Evolutionary conservation across 2,113 vertebrate genomes (phyloP).

Genomic region (Istiophorus platypterus): DNA sequence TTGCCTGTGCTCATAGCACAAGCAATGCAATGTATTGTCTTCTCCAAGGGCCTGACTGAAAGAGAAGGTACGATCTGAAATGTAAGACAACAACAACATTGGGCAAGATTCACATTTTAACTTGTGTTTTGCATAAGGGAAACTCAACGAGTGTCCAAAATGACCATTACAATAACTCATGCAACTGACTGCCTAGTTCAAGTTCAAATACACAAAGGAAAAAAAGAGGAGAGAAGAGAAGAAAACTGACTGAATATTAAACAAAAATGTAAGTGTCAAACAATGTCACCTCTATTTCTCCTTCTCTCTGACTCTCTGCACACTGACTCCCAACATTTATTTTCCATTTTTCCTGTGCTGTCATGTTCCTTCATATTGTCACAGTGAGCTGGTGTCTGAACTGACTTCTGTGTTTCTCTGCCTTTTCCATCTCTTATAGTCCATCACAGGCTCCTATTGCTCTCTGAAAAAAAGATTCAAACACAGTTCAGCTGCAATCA

Average conservation of each 20-base stretch:
- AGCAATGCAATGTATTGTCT: not conserved
- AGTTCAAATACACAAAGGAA: not conserved
- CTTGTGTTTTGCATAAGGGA: not conserved
- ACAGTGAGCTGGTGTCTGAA: conserved; percentile 1
- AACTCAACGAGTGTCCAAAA: not conserved
- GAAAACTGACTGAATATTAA: conserved; percentile 6
- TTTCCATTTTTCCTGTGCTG: conserved; percentile 1
- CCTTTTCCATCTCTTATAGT: not conserved
- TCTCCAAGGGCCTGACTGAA: not conserved
- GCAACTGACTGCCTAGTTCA: not conserved
- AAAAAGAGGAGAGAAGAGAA: not conserved
- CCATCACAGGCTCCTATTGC: not conserved
- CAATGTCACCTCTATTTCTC: not conserved
- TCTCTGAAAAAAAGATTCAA: conserved; percentile 32
- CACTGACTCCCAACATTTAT: not conserved
- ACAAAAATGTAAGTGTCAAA: conserved; percentile 30
- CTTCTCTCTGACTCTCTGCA: not conserved
- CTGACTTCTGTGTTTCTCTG: not conserved
- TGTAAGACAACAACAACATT: not conserved
- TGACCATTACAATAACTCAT: not conserved
- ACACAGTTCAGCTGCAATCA: conserved; percentile 20
- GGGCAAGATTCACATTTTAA: not conserved
- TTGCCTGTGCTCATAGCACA: too few relatives aligned
- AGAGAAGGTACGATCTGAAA: not conserved
- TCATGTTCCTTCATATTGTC: conserved; percentile 15